Evolutionary conservation across 2,797 vertebrate genomes (phyloP).

Genomic region (Acrossocheilus wenchowensis): DNA sequence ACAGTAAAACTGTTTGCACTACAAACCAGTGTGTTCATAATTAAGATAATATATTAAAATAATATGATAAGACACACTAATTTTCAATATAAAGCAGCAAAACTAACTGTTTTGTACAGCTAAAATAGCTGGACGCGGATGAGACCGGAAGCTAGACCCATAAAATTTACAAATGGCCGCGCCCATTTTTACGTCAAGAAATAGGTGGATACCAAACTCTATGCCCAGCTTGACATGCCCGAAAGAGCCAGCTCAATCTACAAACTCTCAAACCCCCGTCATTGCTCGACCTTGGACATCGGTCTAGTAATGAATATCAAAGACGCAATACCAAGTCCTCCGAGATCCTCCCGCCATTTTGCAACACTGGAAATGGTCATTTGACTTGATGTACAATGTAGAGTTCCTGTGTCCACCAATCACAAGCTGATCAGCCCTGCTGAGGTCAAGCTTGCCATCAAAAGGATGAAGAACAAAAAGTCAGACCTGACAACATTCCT

Average conservation of each 20-base stretch:
- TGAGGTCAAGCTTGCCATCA: neutral
- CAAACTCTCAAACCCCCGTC: neutral
- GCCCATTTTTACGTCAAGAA: no score
- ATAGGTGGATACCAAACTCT: neutral
- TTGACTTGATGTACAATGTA: neutral
- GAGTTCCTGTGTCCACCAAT: neutral
- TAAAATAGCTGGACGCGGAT: no score
- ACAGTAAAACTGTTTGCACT: no score
- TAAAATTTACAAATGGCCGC: no score
- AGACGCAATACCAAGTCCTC: neutral
- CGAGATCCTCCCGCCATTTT: neutral
- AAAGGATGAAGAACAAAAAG: neutral
- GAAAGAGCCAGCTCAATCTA: neutral
- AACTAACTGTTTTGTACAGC: no score
- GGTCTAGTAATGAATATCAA: neutral
- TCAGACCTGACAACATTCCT: neutral
- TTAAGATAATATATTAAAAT: no score
- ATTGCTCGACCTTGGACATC: neutral
- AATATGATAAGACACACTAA: no score
- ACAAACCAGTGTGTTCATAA: no score
- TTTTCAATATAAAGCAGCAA: no score
- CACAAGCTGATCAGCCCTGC: neutral
- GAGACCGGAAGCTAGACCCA: no score
- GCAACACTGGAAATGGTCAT: neutral
- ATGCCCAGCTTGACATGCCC: neutral